Conservation (phyloP, 1,140 invertebrate species). For the Brachionus rubens region DNA sequence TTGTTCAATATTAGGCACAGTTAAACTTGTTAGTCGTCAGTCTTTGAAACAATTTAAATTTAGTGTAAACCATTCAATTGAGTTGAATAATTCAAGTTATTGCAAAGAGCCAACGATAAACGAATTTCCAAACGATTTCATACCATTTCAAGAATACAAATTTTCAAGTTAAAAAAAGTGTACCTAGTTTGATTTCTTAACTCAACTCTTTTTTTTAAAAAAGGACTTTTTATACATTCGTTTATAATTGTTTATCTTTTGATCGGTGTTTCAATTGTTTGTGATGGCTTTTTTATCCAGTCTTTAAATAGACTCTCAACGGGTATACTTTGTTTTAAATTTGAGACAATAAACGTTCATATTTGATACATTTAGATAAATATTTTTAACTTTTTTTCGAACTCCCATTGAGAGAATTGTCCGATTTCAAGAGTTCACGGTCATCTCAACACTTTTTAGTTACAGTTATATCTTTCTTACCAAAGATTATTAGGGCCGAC, state of each 20-base stretch:
- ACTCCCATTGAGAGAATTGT: too few relatives aligned
- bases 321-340: too few relatives aligned
- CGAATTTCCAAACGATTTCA: neutral
- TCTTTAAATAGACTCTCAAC: conserved; percentile 53
- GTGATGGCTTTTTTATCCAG: conserved; percentile 62
- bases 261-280: conserved; percentile 62
- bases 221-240: conserved; percentile 60
- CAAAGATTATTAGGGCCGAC: too few relatives aligned
- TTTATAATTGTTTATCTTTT: conserved; percentile 62
- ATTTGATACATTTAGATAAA: too few relatives aligned
- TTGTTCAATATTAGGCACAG: neutral
- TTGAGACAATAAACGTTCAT: too few relatives aligned
- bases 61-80: neutral
- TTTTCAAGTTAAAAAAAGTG: neutral
- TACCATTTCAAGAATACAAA: neutral
- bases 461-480: too few relatives aligned
- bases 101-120: neutral
- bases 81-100: neutral
- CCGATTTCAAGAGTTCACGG: too few relatives aligned
- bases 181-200: too few relatives aligned
- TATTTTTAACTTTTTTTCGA: too few relatives aligned
- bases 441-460: too few relatives aligned
- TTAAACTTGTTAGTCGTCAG: neutral
- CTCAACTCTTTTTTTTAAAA: too few relatives aligned
- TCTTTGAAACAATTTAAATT: neutral